Evolutionary conservation across 2,888 invertebrate genomes (phyloP), one percentile per base, ranked within the genome.

Genomic region (Cistogaster globosa): DNA sequence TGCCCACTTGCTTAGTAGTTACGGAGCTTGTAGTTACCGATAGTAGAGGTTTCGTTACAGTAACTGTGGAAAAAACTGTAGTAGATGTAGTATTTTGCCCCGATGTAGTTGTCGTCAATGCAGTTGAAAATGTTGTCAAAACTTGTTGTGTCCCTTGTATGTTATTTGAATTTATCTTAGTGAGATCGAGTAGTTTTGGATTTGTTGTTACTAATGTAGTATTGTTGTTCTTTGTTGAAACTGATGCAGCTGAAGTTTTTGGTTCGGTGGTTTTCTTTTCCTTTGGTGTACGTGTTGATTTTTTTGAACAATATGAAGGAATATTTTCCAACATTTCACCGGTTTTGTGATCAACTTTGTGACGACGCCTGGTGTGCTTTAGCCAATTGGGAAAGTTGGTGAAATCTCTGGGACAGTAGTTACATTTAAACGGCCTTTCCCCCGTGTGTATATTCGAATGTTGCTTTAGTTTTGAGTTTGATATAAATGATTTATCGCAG

Each of bases 321-420:
- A 92, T 91, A 86, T 91, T 91, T 86, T 92, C 91, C 38, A 93
- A 88, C 76, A 91, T 89, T 88, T 92, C 91, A 55, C 92, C 93
- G 3, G 93, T 93, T 86, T 92, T 92, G 75, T 93, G 93, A 87
- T 92, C 93, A n/a, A 92, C 92, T 83, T 93, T 94, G 87, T 94
- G 94, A 60, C 94, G 92, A 87, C 94, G 91, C 58, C 94, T 91
- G 0, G 94, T 94, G 85, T 94, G 94, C 88, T 94, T 94, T 60
- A 94, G 89, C 94, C 94, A 94, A 88, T 94, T 94, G 14, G 94
- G 94, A 88, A 94, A 94, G 88, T 94, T 94, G 14, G 94, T 94
- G 87, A 94, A 94, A 78, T 94, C 94, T 0, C 94, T 93, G 58
- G 94, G 93, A 88, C 94, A 94, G 88, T 94, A 94, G 87, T 94